A percentile compares a stretch with the other conserved stretches of the same genome.
phyloP scores from a whole-genome alignment of 2,113 vertebrate genomes.

The Uria aalge region DNA sequence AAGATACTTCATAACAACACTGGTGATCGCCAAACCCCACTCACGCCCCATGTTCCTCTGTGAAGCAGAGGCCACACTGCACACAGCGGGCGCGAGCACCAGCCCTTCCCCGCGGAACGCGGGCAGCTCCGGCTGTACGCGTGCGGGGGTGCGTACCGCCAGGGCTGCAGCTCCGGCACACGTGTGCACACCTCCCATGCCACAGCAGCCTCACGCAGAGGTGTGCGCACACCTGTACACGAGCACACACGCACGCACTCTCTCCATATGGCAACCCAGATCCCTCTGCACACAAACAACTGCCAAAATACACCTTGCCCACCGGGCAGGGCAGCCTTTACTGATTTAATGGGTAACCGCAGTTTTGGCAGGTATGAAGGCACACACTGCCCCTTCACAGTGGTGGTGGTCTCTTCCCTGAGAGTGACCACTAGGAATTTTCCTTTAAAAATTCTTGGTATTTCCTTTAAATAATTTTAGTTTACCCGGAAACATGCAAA shows the following conservation, averaged over 20 bases:
- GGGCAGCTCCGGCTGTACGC: fast-evolving
- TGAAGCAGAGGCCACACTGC: not conserved
- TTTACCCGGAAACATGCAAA: not conserved
- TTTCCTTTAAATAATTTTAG: not conserved
- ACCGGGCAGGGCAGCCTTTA: not conserved
- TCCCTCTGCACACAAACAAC: not conserved
- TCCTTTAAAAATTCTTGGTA: not conserved
- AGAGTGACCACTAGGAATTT: not conserved
- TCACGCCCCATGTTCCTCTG: fast-evolving
- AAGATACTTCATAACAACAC: not conserved
- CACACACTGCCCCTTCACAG: fast-evolving
- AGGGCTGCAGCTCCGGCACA: not conserved
- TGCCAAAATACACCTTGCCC: fast-evolving
- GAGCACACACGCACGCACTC: fast-evolving
- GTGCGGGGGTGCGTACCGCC: fast-evolving
- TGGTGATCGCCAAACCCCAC: not conserved
- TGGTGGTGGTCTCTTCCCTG: not conserved
- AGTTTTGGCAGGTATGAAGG: not conserved
- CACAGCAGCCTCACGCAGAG: not conserved
- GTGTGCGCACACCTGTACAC: fast-evolving
- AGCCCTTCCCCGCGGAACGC: fast-evolving
- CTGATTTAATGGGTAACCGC: fast-evolving
- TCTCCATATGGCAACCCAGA: fast-evolving
- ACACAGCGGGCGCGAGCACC: fast-evolving
- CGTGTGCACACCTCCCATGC: fast-evolving